Evolutionary conservation across 1,140 invertebrate genomes (phyloP), one percentile per base, ranked within the genome.

Genomic region (Metaphire vulgaris): DNA sequence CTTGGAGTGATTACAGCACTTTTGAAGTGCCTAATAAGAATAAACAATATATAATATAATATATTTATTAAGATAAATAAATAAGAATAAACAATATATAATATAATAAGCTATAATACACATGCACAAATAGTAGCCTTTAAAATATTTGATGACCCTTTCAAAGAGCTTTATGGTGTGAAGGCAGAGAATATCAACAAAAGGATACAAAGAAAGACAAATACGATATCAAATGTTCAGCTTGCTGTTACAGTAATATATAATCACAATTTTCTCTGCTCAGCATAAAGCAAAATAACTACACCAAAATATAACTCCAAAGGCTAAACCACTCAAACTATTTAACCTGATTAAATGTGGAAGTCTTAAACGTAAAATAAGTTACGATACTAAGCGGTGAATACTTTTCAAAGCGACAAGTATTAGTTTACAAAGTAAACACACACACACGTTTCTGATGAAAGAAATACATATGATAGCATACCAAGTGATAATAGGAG

Each of bases 401-500:
- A n/a, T n/a, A n/a, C n/a, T n/a, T n/a, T n/a, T n/a, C n/a, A n/a
- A n/a, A n/a, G n/a, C n/a, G n/a, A n/a, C n/a, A n/a, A n/a, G n/a
- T n/a, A n/a, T n/a, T n/a, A n/a, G n/a, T n/a, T n/a, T n/a, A n/a
- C n/a, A 21, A 56, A 56, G 21, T 21, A 56, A 21, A 56, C 6
- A 56, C 21, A 56, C 6, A 56, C 21, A 56, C 21, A 56, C 6
- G 6, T 56, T 21, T 12, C 41, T 56, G 41, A 56, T 56, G n/a
- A n/a, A n/a, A 12, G 41, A 56, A 56, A 56, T 56, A 56, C 6
- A 56, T 56, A 21, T 56, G 6, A 21, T 12, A 56, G 41, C 16
- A 81, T 80, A 88, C 98, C 98, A 99, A 29, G 93, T 94, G 34
- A 99, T 89, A 14, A 95, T 96, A 1, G 96, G 94, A 29, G 95